Base-by-base conservation (phyloP, 2,797 vertebrate species). In the Lates japonicus region DNA sequence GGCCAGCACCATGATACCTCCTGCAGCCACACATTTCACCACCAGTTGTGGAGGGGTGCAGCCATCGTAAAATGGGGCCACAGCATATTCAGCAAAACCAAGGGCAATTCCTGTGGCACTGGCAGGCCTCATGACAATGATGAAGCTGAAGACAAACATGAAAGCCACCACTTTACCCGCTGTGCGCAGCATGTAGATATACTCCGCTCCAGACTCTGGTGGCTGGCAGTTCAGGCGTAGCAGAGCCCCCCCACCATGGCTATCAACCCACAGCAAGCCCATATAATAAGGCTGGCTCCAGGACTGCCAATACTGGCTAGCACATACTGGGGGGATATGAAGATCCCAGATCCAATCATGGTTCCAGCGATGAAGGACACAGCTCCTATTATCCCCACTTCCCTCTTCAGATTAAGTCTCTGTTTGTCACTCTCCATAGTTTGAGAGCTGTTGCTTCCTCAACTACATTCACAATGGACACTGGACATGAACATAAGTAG, bases 261-360 rank as follows among this genome's bases (percentile, higher is more conserved):
- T 78, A 97, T 35, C 49, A 97, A 7, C 0, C 97, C 97, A 68
- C 96, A 96, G 0, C 73, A 83, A 39, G 91, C 84, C 97, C 97
- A 98, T 25, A 97, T 85, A 10, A 96, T 4, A 4, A 97, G 93
- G 80, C 96, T 96, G 80, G 95, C 96, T 19, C 95, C 95, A 0
- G 97, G 96, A 76, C 95, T 98, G 13, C 96, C 96, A n/a, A 94
- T 93, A 7, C 93, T 72, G 14, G 89, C 76, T 0, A 97, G 90
- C 1, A 97, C 90, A 74, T 94, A 93, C 81, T 97, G 95, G 0
- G 97, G 97, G 1, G 96, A 96, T 90, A 96, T 96, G 83, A 98
- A 97, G 78, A 98, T 97, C 68, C 97, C 96, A 0, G 96, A 96
- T 64, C 96, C 95, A 0, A 97, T 96, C 95, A 97, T 95, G 22